Evolutionary conservation across 2,888 invertebrate genomes (phyloP).

Genomic region (Trissonchulus sp.): DNA sequence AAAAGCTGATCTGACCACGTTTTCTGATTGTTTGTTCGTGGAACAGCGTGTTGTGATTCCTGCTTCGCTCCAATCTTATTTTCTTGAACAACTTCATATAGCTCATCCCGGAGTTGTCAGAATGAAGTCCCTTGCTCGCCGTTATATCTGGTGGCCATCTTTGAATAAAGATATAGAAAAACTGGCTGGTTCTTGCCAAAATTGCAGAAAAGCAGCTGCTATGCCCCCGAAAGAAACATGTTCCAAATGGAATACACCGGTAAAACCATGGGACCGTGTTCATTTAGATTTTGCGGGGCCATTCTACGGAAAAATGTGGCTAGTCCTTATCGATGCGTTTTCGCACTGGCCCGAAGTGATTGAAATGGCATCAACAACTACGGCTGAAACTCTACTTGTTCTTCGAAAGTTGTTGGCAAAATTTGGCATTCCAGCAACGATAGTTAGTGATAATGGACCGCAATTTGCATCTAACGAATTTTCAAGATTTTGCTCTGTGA

Average conservation of each 20-base stretch:
- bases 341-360: too few species aligned
- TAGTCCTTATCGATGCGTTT: too few species aligned
- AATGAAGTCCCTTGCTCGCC: too few species aligned
- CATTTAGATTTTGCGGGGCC: not conserved
- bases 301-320: not conserved
- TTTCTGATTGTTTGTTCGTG: too few species aligned
- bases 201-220: not conserved
- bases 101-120: not conserved
- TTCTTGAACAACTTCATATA: not conserved
- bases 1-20: too few species aligned
- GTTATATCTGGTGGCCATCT: too few species aligned
- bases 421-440: not conserved
- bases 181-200: not conserved
- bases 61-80: not conserved
- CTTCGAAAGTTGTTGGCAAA: not conserved
- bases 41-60: slow-evolving; percentile 1
- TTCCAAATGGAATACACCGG: not conserved
- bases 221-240: not conserved
- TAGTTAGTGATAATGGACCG: not conserved
- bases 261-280: slow-evolving; percentile 4
- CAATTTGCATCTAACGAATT: too few species aligned
- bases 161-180: not conserved
- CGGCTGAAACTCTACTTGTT: not conserved
- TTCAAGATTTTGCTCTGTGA: too few species aligned
- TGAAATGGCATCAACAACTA: not conserved